Evolutionary conservation across 2,888 invertebrate species (phyloP).

Genomic region (Orthosia gracilis): DNA sequence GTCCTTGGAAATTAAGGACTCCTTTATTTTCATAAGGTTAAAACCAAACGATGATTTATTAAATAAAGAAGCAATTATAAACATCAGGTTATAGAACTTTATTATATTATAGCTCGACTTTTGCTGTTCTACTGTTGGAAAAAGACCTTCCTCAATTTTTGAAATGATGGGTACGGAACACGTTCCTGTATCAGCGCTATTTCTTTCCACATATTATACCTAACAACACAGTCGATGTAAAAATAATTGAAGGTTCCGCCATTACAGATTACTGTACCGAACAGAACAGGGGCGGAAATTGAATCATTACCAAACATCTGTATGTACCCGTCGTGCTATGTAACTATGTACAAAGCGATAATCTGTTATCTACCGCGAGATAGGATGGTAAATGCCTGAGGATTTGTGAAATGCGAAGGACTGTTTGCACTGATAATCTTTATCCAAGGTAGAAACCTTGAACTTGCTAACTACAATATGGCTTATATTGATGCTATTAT

Average conservation of each 20-base stretch:
- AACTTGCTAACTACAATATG: conserved; percentile 8
- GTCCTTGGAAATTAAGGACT: conserved; percentile 1
- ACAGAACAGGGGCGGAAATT: conserved; percentile 41
- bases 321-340: neutral
- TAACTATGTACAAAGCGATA: conserved; percentile 30
- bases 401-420: conserved; percentile 45
- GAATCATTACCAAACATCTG: conserved; percentile 34
- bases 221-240: neutral
- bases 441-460: conserved; percentile 13
- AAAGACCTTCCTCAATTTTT: too few relatives aligned
- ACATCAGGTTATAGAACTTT: too few relatives aligned
- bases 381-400: conserved; percentile 24
- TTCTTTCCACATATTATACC: too few relatives aligned
- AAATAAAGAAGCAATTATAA: neutral
- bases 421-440: conserved; percentile 33
- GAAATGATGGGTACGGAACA: too few relatives aligned
- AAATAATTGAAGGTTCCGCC: conserved; percentile 26
- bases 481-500: too few relatives aligned
- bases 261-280: conserved; percentile 33
- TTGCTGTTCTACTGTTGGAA: neutral
- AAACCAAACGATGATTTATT: neutral
- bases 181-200: too few relatives aligned
- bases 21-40: neutral
- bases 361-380: conserved; percentile 23
- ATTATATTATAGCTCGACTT: too few relatives aligned